Evolutionary conservation across 2,113 vertebrate species (phyloP), one percentile per base, ranked within the genome.

Genomic region (Bufo gargarizans): DNA sequence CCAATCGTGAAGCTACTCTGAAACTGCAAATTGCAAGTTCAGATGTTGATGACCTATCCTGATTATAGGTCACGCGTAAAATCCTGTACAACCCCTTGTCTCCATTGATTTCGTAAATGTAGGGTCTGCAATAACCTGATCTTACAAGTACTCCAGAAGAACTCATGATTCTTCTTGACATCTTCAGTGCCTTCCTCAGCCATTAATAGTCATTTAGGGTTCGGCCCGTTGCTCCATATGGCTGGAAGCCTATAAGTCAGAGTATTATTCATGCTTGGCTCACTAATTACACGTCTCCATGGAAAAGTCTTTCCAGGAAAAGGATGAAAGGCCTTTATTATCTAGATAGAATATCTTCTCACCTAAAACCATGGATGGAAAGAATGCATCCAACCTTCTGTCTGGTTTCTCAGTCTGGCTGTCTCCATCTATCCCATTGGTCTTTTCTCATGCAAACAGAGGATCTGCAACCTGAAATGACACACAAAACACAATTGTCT

Each of bases 391-490:
- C 47, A 4, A 67, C 19, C 47, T 83, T 20, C 61, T 67, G 81
- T 83, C 63, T 83, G 61, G 81, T 53, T 67, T 69, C 63, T 83
- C 8, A 2, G 81, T 84, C 82, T 72, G n/a, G 47, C n/a, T 74
- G n/a, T 72, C 67, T 56, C 49, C 19, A 49, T 50, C 45, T 20
- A 76, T 76, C 72, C 47, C 2, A 69, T 86, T 86, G 45, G 67
- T 33, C 59, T 65, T 67, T 86, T 86, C 59, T 79, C 47, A 86
- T 86, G 76, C 56, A 86, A 79, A 79, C 13, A 12, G 33, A 20
- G 58, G 63, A 85, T 72, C 22, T 72, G 43, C 43, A 50, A 77
- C 74, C 58, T 77, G 72, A 22, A 65, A 78, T 77, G 45, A 19
- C 55, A 47, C 74, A 77, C 55, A 77, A 65, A 65, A 33, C 50